Evolutionary conservation across 2,797 vertebrate species (phyloP).

Genomic region (Enteromius unitaeniatus): DNA sequence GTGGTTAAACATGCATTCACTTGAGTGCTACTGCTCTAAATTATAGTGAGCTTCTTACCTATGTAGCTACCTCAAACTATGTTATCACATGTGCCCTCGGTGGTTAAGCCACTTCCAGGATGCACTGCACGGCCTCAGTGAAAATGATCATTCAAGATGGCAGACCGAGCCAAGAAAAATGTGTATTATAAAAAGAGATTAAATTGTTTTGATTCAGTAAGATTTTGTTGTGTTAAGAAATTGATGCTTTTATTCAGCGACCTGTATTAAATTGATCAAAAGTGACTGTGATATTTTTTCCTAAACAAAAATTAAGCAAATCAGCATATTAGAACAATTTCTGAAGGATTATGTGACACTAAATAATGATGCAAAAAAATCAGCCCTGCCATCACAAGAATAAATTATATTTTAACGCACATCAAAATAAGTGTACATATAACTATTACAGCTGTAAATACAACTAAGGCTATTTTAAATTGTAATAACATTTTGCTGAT

Average conservation of each 20-base stretch:
- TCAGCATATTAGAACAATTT: slow-evolving; percentile 1
- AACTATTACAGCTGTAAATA: neutral
- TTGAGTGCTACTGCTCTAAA: neutral
- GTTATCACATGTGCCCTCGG: neutral
- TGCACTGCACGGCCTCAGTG: neutral
- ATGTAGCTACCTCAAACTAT: neutral
- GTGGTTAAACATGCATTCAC: neutral
- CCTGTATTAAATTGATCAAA: neutral
- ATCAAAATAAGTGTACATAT: neutral
- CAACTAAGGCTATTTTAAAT: neutral
- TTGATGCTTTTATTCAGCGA: neutral
- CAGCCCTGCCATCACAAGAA: neutral
- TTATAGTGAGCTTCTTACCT: neutral
- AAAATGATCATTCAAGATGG: neutral
- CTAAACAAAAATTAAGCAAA: neutral
- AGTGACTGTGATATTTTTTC: neutral
- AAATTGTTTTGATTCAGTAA: neutral
- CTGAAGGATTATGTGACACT: neutral
- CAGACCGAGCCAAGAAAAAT: neutral
- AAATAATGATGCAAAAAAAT: neutral
- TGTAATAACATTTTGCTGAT: neutral
- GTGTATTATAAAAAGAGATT: neutral
- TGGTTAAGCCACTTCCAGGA: neutral
- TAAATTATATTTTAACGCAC: neutral
- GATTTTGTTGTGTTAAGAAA: neutral